phyloP scores from a whole-genome alignment of 2,888 invertebrate genomes.

The Agrochola circellaris region DNA sequence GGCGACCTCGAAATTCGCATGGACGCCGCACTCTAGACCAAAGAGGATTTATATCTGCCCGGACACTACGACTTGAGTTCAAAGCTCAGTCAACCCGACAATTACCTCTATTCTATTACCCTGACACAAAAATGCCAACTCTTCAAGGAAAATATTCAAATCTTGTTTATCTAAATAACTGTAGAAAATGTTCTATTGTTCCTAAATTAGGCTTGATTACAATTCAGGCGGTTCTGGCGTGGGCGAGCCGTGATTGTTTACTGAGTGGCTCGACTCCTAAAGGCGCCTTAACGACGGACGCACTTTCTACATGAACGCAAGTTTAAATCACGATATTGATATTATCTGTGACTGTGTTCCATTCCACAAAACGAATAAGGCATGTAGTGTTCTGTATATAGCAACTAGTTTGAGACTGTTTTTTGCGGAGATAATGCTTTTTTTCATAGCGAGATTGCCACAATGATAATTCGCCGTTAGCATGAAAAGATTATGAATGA shows the following conservation, averaged over 20 bases:
- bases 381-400: slow-evolving; percentile 44
- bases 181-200: slow-evolving; percentile 73
- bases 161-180: slow-evolving; percentile 55
- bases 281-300: slow-evolving; percentile 67
- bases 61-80: slow-evolving; percentile 39
- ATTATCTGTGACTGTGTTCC: slow-evolving; percentile 56
- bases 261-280: slow-evolving; percentile 67
- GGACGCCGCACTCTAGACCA: slow-evolving; percentile 51
- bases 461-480: slow-evolving; percentile 18
- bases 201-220: slow-evolving; percentile 74
- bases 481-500: slow-evolving; percentile 49
- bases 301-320: slow-evolving; percentile 72
- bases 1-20: too few species aligned
- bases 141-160: slow-evolving; percentile 16
- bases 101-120: slow-evolving; percentile 28
- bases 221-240: slow-evolving; percentile 66
- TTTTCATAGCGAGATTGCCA: slow-evolving; percentile 33
- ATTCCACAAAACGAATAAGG: slow-evolving; percentile 53
- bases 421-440: slow-evolving; percentile 24
- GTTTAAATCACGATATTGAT: slow-evolving; percentile 70
- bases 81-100: slow-evolving; percentile 41
- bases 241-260: slow-evolving; percentile 71
- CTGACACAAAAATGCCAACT: slow-evolving; percentile 22
- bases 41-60: slow-evolving; percentile 34
- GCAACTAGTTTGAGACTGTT: slow-evolving; percentile 29